phyloP scores from a whole-genome alignment of 2,888 invertebrate genomes.

The Amphipyra tragopoginis region DNA sequence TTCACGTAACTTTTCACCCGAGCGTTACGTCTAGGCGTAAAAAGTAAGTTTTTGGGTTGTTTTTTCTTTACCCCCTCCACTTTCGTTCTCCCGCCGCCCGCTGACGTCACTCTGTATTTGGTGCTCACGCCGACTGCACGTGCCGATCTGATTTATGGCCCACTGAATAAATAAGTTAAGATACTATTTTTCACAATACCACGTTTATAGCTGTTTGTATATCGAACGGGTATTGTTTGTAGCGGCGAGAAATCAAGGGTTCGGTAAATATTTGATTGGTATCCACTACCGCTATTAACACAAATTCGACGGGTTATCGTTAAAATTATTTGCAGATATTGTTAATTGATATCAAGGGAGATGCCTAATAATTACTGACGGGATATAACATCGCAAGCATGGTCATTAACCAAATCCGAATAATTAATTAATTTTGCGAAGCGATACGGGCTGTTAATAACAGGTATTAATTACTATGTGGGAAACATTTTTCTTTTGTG shows the following conservation, averaged over 20 bases:
- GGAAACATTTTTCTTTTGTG: conserved; percentile 53
- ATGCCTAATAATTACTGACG: conserved; percentile 71
- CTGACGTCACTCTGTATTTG: conserved; percentile 64
- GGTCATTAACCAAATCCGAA: conserved; percentile 74
- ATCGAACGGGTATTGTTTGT: conserved; percentile 56
- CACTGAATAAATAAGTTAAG: conserved; percentile 82
- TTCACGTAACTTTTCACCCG: conserved; percentile 72
- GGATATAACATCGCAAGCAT: conserved; percentile 59
- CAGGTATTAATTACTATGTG: conserved; percentile 53
- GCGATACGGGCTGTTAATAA: conserved; percentile 51
- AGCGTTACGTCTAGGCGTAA: conserved; percentile 69
- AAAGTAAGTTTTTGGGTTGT: conserved; percentile 74
- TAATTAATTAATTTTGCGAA: conserved; percentile 75
- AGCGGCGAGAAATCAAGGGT: conserved; percentile 52
- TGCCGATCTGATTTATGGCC: conserved; percentile 85
- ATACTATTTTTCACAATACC: conserved; percentile 69
- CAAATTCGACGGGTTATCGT: conserved; percentile 70
- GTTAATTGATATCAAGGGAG: conserved; percentile 77
- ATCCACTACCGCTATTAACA: conserved; percentile 60
- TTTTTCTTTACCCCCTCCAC: conserved; percentile 57
- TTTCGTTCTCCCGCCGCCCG: conserved; percentile 32
- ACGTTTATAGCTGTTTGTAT: conserved; percentile 59
- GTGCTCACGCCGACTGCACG: conserved; percentile 74
- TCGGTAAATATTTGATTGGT: conserved; percentile 71
- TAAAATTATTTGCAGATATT: conserved; percentile 77